Base-by-base conservation (phyloP, 1,140 invertebrate species). In the Drosophila pseudoobscura region DNA sequence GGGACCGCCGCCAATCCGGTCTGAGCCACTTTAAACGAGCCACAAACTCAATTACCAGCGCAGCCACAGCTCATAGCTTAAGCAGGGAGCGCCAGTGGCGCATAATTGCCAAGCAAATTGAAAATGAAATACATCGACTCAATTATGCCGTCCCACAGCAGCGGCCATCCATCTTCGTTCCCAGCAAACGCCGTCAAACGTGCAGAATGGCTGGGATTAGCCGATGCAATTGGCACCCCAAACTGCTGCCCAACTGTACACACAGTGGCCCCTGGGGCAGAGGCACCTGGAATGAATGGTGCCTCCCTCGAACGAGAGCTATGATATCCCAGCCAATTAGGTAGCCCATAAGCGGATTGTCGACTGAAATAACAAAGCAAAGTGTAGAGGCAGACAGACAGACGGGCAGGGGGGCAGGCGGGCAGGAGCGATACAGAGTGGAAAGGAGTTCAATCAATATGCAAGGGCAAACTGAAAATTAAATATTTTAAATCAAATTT, bases 401-500 rank as follows among this genome's bases (percentile, higher is more conserved):
- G 24, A 26, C 24, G 20, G 15, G 39, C 9, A 8, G 17, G 41
- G 4, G 3, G 11, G 4, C 13, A 1, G 35, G 26, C 39, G 1
- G 39, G 29, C 1, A 17, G 54, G n/a, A 55, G 22, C 24, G 24
- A 56, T 3, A 13, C 11, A 45, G 41, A 9, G 3, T 17, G 15
- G 3, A 39, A 39, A 13, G 35, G 11, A 20, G 35, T 35, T 39
- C 39, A 39, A 39, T 53, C 13, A 20, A 22, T 39, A 17, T 45
- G 43, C 41, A 31, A 53, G 24, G 35, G 35, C 39, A 45, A 56
- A 56, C 24, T 45, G 54, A n/a, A 56, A 56, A 56, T 56, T 45
- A 44, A 56, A 56, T 59, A 59, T 65, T 50, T 75, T 72, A 75
- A 75, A 77, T 77, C 65, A 75, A 75, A 75, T 77, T 77, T 43